phyloP scores from a whole-genome alignment of 2,797 vertebrate genomes.

The Sebastes hopkinsi region DNA sequence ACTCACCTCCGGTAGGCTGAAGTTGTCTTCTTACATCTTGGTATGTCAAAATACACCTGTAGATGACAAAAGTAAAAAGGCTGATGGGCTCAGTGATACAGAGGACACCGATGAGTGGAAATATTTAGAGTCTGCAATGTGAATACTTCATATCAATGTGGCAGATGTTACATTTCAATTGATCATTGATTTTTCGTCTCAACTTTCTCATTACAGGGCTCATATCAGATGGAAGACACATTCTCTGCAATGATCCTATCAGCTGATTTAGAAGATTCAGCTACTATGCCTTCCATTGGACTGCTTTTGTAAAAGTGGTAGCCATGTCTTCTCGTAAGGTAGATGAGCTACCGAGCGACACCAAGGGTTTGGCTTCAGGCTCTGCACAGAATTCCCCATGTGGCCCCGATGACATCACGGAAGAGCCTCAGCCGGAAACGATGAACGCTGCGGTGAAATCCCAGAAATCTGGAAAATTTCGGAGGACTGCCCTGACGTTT shows the following conservation, averaged over 20 bases:
- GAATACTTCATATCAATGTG: neutral
- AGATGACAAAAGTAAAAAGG: neutral
- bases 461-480: constrained; percentile 87
- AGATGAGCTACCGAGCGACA: constrained; percentile 63
- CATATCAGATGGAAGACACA: constrained; percentile 51
- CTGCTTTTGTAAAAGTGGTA: constrained; percentile 49
- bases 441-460: constrained; percentile 69
- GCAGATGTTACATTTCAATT: neutral
- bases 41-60: neutral
- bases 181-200: constrained; percentile 20
- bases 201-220: constrained; percentile 46
- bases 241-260: constrained; percentile 9
- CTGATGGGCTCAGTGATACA: neutral
- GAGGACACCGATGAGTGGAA: neutral
- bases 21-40: neutral
- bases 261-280: constrained; percentile 28
- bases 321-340: constrained; percentile 84
- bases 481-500: constrained; percentile 92
- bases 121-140: neutral
- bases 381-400: constrained; percentile 51
- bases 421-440: constrained; percentile 64
- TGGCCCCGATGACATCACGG: constrained; percentile 56
- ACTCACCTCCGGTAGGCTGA: neutral
- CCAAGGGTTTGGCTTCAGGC: constrained; percentile 48
- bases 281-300: constrained; percentile 45